phyloP scores from a whole-genome alignment of 2,888 invertebrate genomes.

The Drosophila kuntzei region DNA sequence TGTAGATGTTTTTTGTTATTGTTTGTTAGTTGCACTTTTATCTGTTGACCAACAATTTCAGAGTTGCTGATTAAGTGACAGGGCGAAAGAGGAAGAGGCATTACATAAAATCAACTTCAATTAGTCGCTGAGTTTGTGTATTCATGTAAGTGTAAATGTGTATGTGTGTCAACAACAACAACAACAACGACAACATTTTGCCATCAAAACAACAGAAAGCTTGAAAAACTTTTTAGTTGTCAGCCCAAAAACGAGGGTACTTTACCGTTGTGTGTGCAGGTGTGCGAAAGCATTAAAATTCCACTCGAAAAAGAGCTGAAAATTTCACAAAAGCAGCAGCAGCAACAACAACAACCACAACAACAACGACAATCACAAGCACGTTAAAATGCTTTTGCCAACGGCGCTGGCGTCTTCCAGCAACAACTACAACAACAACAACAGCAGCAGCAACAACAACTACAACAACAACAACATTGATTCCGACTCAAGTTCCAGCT shows the following conservation, averaged over 20 bases:
- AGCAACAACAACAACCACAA: constrained; percentile 16
- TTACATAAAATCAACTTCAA: constrained; percentile 61
- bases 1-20: constrained; percentile 2
- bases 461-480: constrained; percentile 15
- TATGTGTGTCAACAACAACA: constrained; percentile 18
- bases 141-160: constrained; percentile 2
- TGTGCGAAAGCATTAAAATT: constrained; percentile 81
- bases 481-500: constrained; percentile 57
- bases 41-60: constrained; percentile 33
- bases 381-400: constrained; percentile 42
- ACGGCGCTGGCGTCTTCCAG: constrained; percentile 52
- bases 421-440: constrained; percentile 25
- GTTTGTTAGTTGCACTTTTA: constrained; percentile 34
- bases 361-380: constrained; percentile 30
- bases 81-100: constrained; percentile 25
- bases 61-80: constrained; percentile 40
- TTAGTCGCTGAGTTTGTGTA: constrained; percentile 43
- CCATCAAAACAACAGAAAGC: constrained; percentile 45
- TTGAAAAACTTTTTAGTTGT: constrained; percentile 59
- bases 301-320: constrained; percentile 69
- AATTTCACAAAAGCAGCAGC: constrained; percentile 59
- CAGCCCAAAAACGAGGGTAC: constrained; percentile 78
- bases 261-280: constrained; percentile 77
- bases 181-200: constrained; percentile 48
- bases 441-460: constrained; percentile 16